Evolutionary conservation across 2,113 vertebrate genomes (phyloP), one percentile per base, ranked within the genome.

Genomic region (Myrmecophaga tridactyla): DNA sequence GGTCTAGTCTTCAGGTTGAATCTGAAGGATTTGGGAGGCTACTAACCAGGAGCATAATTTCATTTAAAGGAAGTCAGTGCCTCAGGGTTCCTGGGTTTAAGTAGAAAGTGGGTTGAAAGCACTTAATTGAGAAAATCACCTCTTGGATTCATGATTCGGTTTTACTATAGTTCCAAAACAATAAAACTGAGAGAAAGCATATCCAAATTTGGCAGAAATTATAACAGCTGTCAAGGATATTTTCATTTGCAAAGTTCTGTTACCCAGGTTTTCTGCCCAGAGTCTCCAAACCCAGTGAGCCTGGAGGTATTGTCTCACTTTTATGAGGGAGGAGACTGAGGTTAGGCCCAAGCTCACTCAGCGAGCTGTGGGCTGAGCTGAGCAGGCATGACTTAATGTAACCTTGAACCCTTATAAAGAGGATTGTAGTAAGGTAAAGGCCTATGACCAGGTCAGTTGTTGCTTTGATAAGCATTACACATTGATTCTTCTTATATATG

Each of bases 401-500:
- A 62, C 6, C 51, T 75, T 63, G 62, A 92, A 23, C 77, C 23
- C 80, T 94, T 91, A 76, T 86, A 81, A 29, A 65, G 17, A 94
- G 62, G 41, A 89, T 51, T 72, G 1, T 58, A 82, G 27, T 29
- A 86, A 87, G 48, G 27, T 25, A 81, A 91, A 82, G n/a, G 78
- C 51, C 75, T 78, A 51, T 18, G 31, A 90, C 43, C 36, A 58
- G 70, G n/a, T 58, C 29, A 89, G 85, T 85, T 63, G 75, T 31
- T 51, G 31, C 21, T 87, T 92, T 89, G 48, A 53, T 70, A 86
- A 82, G 7, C 41, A 83, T 10, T 78, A 14, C 9, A n/a, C 86
- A 84, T 60, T 80, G 39, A 73, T 88, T 93, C 36, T 77, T 82
- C 58, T 85, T 86, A 89, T 58, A 76, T 51, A 91, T 88, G 12